Conservation (phyloP, 2,113 vertebrate species). For the Phaethornis superciliosus region DNA sequence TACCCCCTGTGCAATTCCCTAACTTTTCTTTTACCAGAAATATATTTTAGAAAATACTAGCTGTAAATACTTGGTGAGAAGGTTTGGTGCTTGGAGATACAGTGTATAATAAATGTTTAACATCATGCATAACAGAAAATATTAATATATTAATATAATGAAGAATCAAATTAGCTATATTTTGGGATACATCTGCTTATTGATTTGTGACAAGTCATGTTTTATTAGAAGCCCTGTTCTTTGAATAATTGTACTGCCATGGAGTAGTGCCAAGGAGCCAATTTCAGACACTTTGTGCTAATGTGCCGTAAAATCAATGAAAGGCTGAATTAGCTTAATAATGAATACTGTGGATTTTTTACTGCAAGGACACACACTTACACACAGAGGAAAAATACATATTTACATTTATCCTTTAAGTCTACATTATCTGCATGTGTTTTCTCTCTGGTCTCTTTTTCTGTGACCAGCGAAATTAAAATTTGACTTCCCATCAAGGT, state of each 20-base stretch:
- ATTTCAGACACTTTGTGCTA: not conserved
- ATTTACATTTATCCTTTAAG: not conserved
- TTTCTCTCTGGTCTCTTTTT: not conserved
- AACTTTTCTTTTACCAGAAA: not conserved
- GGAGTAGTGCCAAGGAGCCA: not conserved
- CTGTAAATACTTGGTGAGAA: not conserved
- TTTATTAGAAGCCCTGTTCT: not conserved
- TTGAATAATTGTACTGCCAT: not conserved
- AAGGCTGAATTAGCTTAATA: not conserved
- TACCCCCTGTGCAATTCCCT: not conserved
- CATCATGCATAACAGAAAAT: not conserved
- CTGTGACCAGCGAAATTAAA: not conserved
- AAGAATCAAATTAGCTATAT: not conserved
- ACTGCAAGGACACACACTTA: not conserved
- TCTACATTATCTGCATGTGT: fast-evolving
- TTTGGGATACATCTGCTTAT: not conserved
- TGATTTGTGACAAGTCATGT: not conserved
- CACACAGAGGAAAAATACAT: not conserved
- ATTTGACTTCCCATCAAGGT: not conserved
- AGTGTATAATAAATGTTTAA: not conserved
- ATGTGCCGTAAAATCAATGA: not conserved
- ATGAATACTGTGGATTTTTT: not conserved
- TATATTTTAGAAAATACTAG: not conserved
- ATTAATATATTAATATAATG: not conserved
- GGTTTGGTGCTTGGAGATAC: not conserved